These are phyloP conservation scores for Pelobates cultripes DNA, from an alignment of 2,797 vertebrate species.

Conservation along the genomic window DNA sequence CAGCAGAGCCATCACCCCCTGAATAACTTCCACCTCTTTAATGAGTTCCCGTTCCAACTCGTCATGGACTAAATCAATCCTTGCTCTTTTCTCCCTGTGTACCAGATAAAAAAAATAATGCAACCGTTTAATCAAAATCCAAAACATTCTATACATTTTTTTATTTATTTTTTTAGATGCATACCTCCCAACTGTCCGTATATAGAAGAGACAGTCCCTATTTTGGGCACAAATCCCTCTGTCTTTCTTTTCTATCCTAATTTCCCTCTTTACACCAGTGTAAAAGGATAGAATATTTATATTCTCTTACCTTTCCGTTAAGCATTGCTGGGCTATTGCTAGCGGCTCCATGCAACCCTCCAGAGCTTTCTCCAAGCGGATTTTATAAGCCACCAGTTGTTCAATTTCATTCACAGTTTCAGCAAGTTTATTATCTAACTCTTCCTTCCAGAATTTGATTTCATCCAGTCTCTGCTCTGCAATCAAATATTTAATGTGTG, in stretches of 20 bases:
- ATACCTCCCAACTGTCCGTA: no score
- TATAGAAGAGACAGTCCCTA: no score
- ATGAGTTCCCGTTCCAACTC: constrained; percentile 81
- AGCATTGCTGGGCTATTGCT: constrained; percentile 74
- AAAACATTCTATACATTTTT: fast-evolving
- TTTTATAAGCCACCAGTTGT: constrained; percentile 71
- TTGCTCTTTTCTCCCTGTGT: constrained; percentile 76
- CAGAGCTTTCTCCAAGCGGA: constrained; percentile 78
- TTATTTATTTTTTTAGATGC: no score
- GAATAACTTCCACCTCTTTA: constrained; percentile 81
- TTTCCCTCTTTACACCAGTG: no score
- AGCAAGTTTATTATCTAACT: constrained; percentile 83
- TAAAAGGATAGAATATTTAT: background rate
- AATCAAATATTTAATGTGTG: background rate
- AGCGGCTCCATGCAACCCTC: constrained; percentile 78
- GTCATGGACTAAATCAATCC: constrained; percentile 80
- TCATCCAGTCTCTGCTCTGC: constrained; percentile 85
- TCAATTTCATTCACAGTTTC: constrained; percentile 80
- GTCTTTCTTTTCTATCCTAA: no score
- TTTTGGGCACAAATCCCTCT: no score
- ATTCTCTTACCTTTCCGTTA: constrained; percentile 79
- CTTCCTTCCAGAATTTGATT: constrained; percentile 85
- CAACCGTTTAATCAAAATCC: background rate
- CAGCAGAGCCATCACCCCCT: constrained; percentile 75
- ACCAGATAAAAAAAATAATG: background rate